Base-by-base conservation (phyloP, 2,113 vertebrate species). In the Leucopsar rothschildi region DNA sequence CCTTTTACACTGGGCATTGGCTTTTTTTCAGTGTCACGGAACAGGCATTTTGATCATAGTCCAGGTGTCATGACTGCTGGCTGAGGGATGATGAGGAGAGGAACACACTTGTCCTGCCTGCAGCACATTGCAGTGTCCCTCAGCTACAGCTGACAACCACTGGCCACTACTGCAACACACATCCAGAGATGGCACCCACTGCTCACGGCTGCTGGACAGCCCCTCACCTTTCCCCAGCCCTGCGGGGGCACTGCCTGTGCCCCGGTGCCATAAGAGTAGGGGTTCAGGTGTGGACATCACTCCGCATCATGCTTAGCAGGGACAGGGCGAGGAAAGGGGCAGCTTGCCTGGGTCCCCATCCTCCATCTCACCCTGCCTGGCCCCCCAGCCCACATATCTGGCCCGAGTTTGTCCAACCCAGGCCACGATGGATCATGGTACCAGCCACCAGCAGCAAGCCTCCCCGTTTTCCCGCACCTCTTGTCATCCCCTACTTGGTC, bases 371-470 rank as follows among this genome's bases (percentile, higher is more conserved):
- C 12, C 14, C 10, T 23, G 12, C 17, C 35, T 29, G 14, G 15
- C 15, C n/a, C 31, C 31, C n/a, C 77, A 27, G 28, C 9, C 4
- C 45, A 18, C 45, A 31, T 6, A 3, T 11, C 25, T 29, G 40
- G 27, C 5, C 21, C 44, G 44, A 53, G 18, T 42, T 65, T 33
- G 8, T 33, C 12, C n/a, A n/a, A 49, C 20, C 53, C 45, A 33
- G 7, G 2, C 33, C 29, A 11, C 1, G 2, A 60, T 6, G 19
- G 49, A 27, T 15, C 24, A 1, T 0, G 27, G 23, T 9, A 16
- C 11, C 8, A 53, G 28, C 9, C 29, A 59, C 3, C 5, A 22
- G 45, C 17, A 35, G 29, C 12, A 21, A 55, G 12, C n/a, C 12
- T 14, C 23, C 15, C 11, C 1, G 0, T 47, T 65, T 49, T 21